These are phyloP conservation scores for Seriola rivoliana DNA, from an alignment of 2,113 vertebrate genomes.

Conservation along the genomic window DNA sequence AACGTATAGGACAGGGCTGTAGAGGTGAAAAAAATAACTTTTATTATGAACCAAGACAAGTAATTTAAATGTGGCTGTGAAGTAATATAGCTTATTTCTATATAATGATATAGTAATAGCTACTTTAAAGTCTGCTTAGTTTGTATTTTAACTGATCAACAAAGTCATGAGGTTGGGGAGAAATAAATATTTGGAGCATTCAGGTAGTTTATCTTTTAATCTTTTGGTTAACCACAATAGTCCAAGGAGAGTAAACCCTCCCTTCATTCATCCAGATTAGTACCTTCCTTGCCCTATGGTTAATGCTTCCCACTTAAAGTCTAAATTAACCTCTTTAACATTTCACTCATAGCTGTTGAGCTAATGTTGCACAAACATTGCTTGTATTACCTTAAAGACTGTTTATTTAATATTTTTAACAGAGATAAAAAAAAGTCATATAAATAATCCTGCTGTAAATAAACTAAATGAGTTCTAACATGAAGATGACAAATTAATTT, in stretches of 20 bases:
- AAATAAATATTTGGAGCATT: constrained; percentile 16
- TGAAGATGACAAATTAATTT: background rate
- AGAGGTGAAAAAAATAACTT: background rate
- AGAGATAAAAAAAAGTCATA: background rate
- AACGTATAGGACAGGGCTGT: background rate
- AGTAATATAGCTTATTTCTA: no score
- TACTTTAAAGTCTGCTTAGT: background rate
- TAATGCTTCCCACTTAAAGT: constrained; percentile 17
- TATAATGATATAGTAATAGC: no score
- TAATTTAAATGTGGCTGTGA: background rate
- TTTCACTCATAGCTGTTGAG: background rate
- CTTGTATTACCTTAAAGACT: background rate
- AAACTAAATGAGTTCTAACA: background rate
- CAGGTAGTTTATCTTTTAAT: constrained; percentile 62
- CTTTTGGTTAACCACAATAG: constrained; percentile 56
- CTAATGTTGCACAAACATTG: background rate
- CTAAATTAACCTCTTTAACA: background rate
- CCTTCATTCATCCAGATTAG: constrained; percentile 63
- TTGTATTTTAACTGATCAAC: background rate
- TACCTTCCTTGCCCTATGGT: background rate
- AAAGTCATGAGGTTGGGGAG: background rate
- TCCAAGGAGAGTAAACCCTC: constrained; percentile 39
- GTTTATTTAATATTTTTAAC: background rate
- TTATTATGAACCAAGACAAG: background rate
- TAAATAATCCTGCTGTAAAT: background rate